Conservation (phyloP, 2,113 vertebrate genomes). For the Marmota flaviventris region DNA sequence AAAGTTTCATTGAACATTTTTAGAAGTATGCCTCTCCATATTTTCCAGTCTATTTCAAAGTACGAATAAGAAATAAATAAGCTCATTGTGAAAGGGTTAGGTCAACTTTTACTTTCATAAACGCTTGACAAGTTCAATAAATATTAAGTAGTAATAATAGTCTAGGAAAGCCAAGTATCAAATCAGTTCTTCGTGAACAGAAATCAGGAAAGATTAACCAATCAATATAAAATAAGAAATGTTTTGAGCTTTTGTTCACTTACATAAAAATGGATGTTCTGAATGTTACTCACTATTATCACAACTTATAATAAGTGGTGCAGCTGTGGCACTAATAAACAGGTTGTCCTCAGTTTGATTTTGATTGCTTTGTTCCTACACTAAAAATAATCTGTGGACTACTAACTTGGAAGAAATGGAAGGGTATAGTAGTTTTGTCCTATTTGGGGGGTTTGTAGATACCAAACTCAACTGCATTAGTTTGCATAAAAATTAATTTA, state of each 20-base stretch:
- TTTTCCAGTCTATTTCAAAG: constrained; percentile 53
- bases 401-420: constrained; percentile 32
- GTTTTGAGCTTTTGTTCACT: constrained; percentile 32
- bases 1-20: constrained; percentile 37
- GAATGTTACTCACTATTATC: background rate
- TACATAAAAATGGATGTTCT: background rate
- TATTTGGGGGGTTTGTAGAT: background rate
- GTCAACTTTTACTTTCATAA: constrained; percentile 39
- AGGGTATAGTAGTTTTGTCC: background rate
- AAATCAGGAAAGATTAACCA: constrained; percentile 44
- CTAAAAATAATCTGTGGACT: constrained; percentile 34
- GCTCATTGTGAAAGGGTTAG: background rate
- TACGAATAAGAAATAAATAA: constrained; percentile 52
- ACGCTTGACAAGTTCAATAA: constrained; percentile 21
- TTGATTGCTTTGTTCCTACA: constrained; percentile 15
- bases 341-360: background rate
- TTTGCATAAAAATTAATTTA: background rate
- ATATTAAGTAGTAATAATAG: background rate
- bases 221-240: constrained; percentile 37
- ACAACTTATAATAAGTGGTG: background rate
- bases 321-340: background rate
- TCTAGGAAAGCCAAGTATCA: background rate
- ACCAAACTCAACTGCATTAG: background rate
- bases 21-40: background rate
- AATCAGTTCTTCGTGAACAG: background rate